Evolutionary conservation across 2,113 vertebrate species (phyloP).

Genomic region (Lepus europaeus): DNA sequence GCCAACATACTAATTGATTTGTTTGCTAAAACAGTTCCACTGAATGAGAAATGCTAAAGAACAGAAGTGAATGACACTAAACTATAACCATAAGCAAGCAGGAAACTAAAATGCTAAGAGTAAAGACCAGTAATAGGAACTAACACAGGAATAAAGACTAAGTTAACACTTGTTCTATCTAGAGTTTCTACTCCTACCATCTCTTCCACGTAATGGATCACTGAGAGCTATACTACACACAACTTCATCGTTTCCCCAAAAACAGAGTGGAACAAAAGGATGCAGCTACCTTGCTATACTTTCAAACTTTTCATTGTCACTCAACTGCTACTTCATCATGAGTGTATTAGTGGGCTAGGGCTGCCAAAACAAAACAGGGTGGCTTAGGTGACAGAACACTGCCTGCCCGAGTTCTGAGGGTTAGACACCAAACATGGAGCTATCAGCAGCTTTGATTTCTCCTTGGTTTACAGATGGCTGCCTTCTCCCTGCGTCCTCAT

Average conservation of each 20-base stretch:
- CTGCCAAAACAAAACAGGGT: too few species aligned
- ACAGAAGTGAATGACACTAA: conserved; percentile 4
- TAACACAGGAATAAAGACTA: not conserved
- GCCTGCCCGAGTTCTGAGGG: not conserved
- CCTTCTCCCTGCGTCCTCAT: not conserved
- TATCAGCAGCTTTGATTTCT: not conserved
- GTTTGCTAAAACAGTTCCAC: not conserved
- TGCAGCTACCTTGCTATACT: not conserved
- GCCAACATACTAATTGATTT: not conserved
- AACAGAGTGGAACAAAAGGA: not conserved
- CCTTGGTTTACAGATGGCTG: not conserved
- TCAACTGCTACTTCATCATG: not conserved
- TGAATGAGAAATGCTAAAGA: conserved; percentile 4
- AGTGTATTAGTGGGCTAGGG: not conserved
- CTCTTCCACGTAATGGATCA: conserved; percentile 13
- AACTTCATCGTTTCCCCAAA: not conserved
- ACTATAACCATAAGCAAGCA: conserved; percentile 2
- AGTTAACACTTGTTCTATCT: not conserved
- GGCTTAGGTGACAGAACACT: not conserved
- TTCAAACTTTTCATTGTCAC: not conserved
- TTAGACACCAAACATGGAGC: not conserved
- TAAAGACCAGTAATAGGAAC: not conserved
- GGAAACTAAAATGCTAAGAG: not conserved
- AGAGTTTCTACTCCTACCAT: not conserved
- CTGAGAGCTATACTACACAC: not conserved